A percentile compares a stretch with the other conserved stretches of the same genome.
These are phyloP conservation scores for Metallyticus violacea DNA, from an alignment of 2,888 invertebrate species.

Conservation along the genomic window DNA sequence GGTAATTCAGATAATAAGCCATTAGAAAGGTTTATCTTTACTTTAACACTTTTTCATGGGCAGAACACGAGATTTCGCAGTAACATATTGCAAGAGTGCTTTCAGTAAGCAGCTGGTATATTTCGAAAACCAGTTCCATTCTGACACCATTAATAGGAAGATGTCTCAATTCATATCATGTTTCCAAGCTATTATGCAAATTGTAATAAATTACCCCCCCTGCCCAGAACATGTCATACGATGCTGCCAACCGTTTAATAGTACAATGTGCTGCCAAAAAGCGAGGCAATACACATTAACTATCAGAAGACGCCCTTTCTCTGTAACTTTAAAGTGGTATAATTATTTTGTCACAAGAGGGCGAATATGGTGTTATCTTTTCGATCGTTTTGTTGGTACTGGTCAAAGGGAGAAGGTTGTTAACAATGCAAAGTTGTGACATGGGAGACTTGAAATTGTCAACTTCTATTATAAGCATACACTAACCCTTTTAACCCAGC, in stretches of 20 bases:
- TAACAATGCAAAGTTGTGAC: background rate
- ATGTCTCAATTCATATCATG: background rate
- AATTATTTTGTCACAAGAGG: slow-evolving; percentile 28
- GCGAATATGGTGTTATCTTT: background rate
- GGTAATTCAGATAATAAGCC: too few relatives aligned
- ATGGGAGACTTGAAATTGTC: too few relatives aligned
- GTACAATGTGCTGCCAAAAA: background rate
- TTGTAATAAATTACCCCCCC: background rate
- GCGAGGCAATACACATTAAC: background rate
- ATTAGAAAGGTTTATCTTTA: too few relatives aligned
- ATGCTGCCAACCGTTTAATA: background rate
- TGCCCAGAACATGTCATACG: background rate
- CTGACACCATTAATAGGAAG: background rate
- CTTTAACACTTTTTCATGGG: too few relatives aligned
- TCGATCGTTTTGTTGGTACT: background rate
- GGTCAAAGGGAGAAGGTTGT: background rate
- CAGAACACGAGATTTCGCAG: too few relatives aligned
- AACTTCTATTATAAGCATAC: background rate
- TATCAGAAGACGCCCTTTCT: background rate
- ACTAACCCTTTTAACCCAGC: too few relatives aligned
- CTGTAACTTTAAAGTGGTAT: background rate
- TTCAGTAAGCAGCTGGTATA: too few relatives aligned
- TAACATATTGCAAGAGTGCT: too few relatives aligned
- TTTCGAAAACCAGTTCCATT: background rate
- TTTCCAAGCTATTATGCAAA: background rate